Evolutionary conservation across 2,797 vertebrate genomes (phyloP).

Genomic region (Acipenser transmontanus): DNA sequence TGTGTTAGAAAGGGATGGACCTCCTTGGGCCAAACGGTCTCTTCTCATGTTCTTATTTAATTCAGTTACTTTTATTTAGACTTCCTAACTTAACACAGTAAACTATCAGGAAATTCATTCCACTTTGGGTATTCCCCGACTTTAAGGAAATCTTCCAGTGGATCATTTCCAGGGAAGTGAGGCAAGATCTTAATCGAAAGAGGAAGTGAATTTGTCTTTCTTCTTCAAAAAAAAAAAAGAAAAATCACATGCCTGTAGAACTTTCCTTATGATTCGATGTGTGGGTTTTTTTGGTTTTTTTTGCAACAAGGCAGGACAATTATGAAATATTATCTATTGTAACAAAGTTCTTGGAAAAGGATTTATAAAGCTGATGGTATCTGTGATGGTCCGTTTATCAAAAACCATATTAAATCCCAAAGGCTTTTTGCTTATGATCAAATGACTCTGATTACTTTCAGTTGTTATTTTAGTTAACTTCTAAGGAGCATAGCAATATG

Average conservation of each 20-base stretch:
- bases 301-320: constrained; percentile 41
- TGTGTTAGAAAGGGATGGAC: too few relatives aligned
- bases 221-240: constrained; percentile 36
- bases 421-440: constrained; percentile 1
- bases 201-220: constrained; percentile 23
- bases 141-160: neutral
- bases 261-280: constrained; percentile 37
- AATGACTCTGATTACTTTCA: too few relatives aligned
- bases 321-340: constrained; percentile 49
- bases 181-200: constrained; percentile 9
- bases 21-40: too few relatives aligned
- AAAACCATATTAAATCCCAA: constrained; percentile 31
- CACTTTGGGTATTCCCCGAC: constrained; percentile 19
- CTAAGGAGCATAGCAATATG: too few relatives aligned
- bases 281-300: constrained; percentile 29
- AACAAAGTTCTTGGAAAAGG: constrained; percentile 34
- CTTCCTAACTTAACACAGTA: too few relatives aligned
- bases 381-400: constrained; percentile 29
- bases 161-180: constrained; percentile 29
- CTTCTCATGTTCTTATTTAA: too few relatives aligned
- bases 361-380: constrained; percentile 25
- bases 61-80: too few relatives aligned
- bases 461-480: too few relatives aligned
- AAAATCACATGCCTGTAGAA: constrained; percentile 47
- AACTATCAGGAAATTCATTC: constrained; percentile 35